phyloP scores from a whole-genome alignment of 2,797 vertebrate species.

The Anolis apletophallus region DNA sequence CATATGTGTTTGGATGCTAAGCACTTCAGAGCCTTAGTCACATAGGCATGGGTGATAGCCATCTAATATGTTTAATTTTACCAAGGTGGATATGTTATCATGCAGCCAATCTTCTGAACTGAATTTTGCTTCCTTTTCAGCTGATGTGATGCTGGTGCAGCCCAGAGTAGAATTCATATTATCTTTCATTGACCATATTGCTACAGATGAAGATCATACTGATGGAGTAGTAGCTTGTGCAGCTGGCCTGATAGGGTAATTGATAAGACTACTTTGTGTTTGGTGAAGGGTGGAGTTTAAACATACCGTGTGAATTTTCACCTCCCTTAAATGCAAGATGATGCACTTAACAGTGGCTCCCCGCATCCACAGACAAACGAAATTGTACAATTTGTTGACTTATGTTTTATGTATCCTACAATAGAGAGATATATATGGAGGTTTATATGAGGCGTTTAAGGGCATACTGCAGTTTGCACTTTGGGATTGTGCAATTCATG shows the following conservation, averaged over 20 bases:
- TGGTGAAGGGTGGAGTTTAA: rapidly evolving
- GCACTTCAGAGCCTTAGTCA: neutral
- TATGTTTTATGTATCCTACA: neutral
- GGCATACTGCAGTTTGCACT: neutral
- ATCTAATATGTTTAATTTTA: neutral
- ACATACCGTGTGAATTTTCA: neutral
- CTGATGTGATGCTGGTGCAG: constrained; percentile 97
- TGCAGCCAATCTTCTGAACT: rapidly evolving
- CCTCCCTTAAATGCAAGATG: neutral
- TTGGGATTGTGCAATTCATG: neutral
- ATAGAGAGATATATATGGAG: neutral
- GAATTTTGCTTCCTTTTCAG: constrained; percentile 71
- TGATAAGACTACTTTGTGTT: rapidly evolving
- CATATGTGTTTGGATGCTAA: neutral
- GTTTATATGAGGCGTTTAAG: neutral
- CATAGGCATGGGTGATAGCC: neutral
- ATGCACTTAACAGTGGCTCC: neutral
- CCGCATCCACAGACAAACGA: neutral
- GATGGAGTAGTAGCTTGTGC: constrained; percentile 95
- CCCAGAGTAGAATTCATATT: constrained; percentile 97
- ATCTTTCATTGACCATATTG: constrained; percentile 97
- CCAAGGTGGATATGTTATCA: neutral
- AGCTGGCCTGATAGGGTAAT: constrained; percentile 94
- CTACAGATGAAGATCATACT: constrained; percentile 95
- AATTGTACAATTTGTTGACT: neutral